Evolutionary conservation across 2,888 invertebrate genomes (phyloP), one percentile per base, ranked within the genome.

Genomic region (Trichopria drosophilae): DNA sequence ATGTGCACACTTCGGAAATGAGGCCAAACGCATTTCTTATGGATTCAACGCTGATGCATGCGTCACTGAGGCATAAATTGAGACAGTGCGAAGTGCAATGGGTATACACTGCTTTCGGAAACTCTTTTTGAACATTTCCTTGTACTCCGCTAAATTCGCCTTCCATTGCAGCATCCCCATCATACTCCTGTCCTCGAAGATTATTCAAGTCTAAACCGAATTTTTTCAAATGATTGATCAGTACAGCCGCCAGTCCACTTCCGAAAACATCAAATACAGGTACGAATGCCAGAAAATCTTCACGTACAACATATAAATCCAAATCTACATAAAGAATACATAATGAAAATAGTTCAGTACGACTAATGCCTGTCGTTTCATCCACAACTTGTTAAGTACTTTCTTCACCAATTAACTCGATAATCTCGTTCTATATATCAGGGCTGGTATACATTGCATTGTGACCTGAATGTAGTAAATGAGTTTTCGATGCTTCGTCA

Each of bases 151-250:
- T 28, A 15, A 40, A 40, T 40, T 26, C 19, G 18, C 40, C 40
- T 28, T 26, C 13, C 40, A 40, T 40, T 9, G 40, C 23, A 28
- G 40, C 40, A 6, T 16, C 40, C 4, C 40, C 40, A 26, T 40
- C 40, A 9, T 26, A 40, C 10, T 29, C 34, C 13, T 37, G 37
- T 9, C 37, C 37, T 37, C 37, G 19, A 22, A 37, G 15, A 22
- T 37, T 37, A 13, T 37, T 37, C 20, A 37, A 23, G 15, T 37
- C 12, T 12, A 37, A 19, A 5, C 23, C 23, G n/a, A 37, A 13
- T 24, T 4, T 5, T 9, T 13, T 22, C 19, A 37, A 12, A 37
- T 37, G 22, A 24, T 37, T 9, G 19, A 34, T 34, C 19, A 34
- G 20, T 10, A 20, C 20, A 35, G 18, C n/a, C 4, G 35, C 39